Percentiles rank a stretch among this genome's conserved stretches.
These are phyloP conservation scores for Cebidichthys violaceus DNA, from an alignment of 2,113 vertebrate genomes.

Conservation along the genomic window DNA sequence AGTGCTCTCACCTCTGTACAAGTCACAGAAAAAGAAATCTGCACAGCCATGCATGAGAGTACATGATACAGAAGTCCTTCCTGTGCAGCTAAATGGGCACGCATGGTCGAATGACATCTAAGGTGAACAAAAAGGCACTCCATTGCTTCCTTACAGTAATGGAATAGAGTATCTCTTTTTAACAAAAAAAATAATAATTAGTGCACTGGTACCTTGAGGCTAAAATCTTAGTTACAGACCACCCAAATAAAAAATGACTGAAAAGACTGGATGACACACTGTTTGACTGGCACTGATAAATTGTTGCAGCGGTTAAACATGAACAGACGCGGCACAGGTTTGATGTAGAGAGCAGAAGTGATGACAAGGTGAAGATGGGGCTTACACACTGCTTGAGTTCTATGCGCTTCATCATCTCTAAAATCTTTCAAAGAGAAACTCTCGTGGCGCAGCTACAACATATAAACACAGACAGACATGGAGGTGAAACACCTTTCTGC, in stretches of 20 bases:
- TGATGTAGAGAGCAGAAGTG: background rate
- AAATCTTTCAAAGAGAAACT: background rate
- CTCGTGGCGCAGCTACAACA: background rate
- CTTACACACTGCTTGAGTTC: background rate
- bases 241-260: background rate
- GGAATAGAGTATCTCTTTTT: background rate
- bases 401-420: background rate
- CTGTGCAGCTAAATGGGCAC: background rate
- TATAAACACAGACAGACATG: background rate
- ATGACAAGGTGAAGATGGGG: background rate
- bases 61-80: slow-evolving; percentile 8
- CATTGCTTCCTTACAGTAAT: background rate
- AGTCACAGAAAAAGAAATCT: slow-evolving; percentile 22
- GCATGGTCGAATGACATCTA: background rate
- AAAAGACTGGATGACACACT: slow-evolving; percentile 6
- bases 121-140: background rate
- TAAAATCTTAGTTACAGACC: background rate
- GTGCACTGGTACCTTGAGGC: too few species aligned
- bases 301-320: background rate
- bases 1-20: slow-evolving; percentile 18
- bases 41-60: background rate
- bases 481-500: background rate
- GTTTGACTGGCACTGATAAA: background rate
- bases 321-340: background rate
- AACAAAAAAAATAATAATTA: background rate